phyloP scores from a whole-genome alignment of 2,797 vertebrate genomes.

The Pagetopsis macropterus region DNA sequence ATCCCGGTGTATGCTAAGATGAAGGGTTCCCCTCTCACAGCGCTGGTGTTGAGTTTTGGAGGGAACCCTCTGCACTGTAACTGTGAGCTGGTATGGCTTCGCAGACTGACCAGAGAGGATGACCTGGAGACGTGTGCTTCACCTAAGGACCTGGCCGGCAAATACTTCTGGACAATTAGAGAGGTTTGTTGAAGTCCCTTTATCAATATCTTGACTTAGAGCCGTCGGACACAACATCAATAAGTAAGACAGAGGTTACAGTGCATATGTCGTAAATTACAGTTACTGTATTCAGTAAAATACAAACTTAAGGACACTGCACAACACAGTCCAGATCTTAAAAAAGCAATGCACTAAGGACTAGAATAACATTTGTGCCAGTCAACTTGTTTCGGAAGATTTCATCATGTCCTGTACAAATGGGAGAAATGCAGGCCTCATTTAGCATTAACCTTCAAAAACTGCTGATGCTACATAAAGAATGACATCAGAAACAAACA shows the following conservation, averaged over 20 bases:
- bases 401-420: too few relatives aligned
- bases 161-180: constrained; percentile 93
- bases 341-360: accelerated
- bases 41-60: constrained; percentile 89
- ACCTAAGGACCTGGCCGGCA: constrained; percentile 86
- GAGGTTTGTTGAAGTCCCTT: constrained; percentile 72
- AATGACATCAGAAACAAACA: too few relatives aligned
- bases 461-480: too few relatives aligned
- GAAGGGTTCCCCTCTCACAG: constrained; percentile 87
- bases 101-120: constrained; percentile 89
- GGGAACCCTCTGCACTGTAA: constrained; percentile 94
- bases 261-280: neutral
- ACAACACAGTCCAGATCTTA: neutral
- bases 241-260: neutral
- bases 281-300: too few relatives aligned
- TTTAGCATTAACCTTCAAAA: too few relatives aligned
- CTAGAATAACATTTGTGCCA: too few relatives aligned
- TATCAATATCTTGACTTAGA: neutral
- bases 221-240: neutral
- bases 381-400: too few relatives aligned
- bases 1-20: constrained; percentile 90
- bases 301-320: neutral
- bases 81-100: constrained; percentile 92
- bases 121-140: constrained; percentile 93
- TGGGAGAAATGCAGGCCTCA: too few relatives aligned